phyloP scores from a whole-genome alignment of 2,888 invertebrate genomes.

The Heliconius ethilla region DNA sequence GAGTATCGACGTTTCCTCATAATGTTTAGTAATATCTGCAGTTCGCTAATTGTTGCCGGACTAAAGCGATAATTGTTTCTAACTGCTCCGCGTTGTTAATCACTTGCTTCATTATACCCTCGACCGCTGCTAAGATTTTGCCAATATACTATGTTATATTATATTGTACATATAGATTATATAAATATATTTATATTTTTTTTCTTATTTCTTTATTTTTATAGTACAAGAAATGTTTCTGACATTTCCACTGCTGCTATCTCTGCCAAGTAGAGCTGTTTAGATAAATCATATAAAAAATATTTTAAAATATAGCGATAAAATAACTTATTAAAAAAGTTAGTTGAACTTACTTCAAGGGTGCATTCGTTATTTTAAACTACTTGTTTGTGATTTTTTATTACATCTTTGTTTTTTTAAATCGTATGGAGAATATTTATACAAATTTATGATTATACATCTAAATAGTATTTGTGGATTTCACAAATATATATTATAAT shows the following conservation, averaged over 20 bases:
- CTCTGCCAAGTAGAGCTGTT: no score
- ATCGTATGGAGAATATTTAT: neutral
- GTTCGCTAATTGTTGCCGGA: constrained; percentile 61
- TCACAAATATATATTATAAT: no score
- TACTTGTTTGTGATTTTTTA: no score
- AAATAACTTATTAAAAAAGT: no score
- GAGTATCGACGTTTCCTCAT: no score
- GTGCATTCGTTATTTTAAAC: no score
- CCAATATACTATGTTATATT: constrained; percentile 20
- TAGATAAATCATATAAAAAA: no score
- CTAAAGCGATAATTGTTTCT: constrained; percentile 63
- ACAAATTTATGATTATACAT: neutral
- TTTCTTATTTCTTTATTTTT: neutral
- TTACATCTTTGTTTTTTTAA: neutral
- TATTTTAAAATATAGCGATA: no score
- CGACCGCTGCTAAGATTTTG: constrained; percentile 32
- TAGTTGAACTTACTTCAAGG: no score
- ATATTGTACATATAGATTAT: constrained; percentile 13
- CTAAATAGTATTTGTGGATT: no score
- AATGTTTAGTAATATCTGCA: constrained; percentile 41
- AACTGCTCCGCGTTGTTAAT: constrained; percentile 63
- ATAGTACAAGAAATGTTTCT: neutral
- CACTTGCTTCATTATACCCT: constrained; percentile 50
- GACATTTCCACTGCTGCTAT: neutral
- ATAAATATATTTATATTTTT: neutral